Percentiles rank a stretch among this genome's conserved stretches.
Conservation (phyloP, 1,140 invertebrate genomes). For the Anagrus nilaparvatae region DNA sequence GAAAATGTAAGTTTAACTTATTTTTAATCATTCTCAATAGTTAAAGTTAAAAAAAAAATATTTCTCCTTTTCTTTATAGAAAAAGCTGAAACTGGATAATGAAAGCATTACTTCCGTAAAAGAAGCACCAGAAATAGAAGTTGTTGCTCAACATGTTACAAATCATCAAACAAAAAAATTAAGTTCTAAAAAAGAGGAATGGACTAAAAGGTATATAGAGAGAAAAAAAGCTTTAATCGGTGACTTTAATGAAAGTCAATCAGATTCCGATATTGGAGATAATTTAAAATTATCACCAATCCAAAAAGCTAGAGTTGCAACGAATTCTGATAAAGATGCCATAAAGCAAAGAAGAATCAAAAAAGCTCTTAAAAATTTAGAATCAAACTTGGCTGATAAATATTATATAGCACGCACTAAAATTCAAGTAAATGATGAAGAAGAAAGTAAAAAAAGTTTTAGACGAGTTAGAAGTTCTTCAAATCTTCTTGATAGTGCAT, state of each 20-base stretch:
- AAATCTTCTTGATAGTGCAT: neutral
- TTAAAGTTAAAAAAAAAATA: neutral
- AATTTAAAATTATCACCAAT: conserved; percentile 33
- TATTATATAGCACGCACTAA: too few relatives aligned
- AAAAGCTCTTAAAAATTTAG: conserved; percentile 26
- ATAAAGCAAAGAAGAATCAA: conserved; percentile 23
- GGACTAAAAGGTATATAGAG: conserved; percentile 36
- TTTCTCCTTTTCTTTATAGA: too few relatives aligned
- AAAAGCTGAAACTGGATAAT: too few relatives aligned
- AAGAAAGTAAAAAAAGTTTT: too few relatives aligned
- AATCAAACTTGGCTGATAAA: conserved; percentile 22
- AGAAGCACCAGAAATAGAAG: too few relatives aligned
- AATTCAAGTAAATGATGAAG: too few relatives aligned
- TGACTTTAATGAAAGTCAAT: conserved; percentile 30
- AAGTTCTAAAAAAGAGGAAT: conserved; percentile 22
- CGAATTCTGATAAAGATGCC: conserved; percentile 29
- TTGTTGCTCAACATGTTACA: too few relatives aligned
- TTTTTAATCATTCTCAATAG: neutral
- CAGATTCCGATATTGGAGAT: conserved; percentile 36
- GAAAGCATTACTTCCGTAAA: too few relatives aligned
- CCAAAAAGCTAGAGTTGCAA: conserved; percentile 34
- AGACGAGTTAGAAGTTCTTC: too few relatives aligned
- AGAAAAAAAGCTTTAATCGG: conserved; percentile 35
- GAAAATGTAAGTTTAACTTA: conserved; percentile 18
- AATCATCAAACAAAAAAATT: too few relatives aligned